Evolutionary conservation across 2,797 vertebrate genomes (phyloP).

Genomic region (Argyrosomus regius): DNA sequence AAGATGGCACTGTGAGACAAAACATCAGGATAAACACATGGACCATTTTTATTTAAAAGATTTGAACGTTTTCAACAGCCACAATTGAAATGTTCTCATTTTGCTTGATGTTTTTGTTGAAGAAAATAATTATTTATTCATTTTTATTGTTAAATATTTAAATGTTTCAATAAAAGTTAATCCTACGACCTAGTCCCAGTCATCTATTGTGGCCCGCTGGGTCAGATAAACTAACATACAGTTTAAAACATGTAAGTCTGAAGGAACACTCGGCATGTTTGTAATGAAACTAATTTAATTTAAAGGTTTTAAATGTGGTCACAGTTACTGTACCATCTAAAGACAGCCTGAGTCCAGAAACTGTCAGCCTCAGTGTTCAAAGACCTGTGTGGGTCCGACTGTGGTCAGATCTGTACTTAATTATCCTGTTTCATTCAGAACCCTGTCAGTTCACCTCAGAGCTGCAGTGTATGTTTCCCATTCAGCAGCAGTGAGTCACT

Average conservation of each 20-base stretch:
- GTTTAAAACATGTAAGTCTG: background rate
- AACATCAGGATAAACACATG: too few relatives aligned
- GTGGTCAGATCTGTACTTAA: constrained; percentile 35
- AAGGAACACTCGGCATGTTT: constrained; percentile 2
- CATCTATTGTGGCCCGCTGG: too few relatives aligned
- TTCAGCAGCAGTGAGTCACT: constrained; percentile 41
- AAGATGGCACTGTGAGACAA: too few relatives aligned
- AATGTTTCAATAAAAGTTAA: too few relatives aligned
- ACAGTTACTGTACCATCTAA: background rate
- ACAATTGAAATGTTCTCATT: too few relatives aligned
- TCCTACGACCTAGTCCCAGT: too few relatives aligned
- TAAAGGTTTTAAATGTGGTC: background rate
- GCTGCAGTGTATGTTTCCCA: constrained; percentile 22
- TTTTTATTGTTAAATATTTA: too few relatives aligned
- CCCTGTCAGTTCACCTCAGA: constrained; percentile 9
- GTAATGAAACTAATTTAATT: background rate
- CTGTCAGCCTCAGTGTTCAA: constrained; percentile 10
- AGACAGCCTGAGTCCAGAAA: constrained; percentile 10
- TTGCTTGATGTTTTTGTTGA: too few relatives aligned
- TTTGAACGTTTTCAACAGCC: too few relatives aligned
- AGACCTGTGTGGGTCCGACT: constrained; percentile 37
- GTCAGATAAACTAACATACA: too few relatives aligned
- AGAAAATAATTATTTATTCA: too few relatives aligned
- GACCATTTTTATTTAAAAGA: too few relatives aligned
- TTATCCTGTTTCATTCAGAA: constrained; percentile 47